Conservation (phyloP, 2,797 vertebrate genomes). For the Muscicapa striata region DNA sequence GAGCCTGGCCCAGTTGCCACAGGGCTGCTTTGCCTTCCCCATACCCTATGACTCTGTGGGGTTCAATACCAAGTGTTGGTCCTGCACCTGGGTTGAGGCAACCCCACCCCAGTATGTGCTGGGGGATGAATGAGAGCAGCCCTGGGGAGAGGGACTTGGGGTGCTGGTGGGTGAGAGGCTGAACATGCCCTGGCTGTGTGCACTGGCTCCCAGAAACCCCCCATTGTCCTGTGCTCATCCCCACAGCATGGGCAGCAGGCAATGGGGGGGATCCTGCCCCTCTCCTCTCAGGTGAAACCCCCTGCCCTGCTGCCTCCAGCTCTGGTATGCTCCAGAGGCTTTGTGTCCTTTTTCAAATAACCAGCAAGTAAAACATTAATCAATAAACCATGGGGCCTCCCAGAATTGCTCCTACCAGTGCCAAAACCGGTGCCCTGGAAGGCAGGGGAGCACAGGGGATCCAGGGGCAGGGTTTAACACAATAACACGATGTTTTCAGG, state of each 20-base stretch:
- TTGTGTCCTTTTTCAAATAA: not conserved
- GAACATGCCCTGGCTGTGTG: not conserved
- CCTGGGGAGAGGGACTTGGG: not conserved
- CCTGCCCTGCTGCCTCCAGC: not conserved
- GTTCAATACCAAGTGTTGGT: not conserved
- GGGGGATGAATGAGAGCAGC: not conserved
- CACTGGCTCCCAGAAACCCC: not conserved
- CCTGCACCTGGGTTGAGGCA: not conserved
- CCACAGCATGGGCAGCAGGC: not conserved
- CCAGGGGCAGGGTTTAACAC: not conserved
- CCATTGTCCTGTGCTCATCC: not conserved
- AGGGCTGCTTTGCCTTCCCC: not conserved
- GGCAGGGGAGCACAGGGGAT: not conserved
- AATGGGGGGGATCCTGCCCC: not conserved
- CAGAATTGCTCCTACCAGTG: not conserved
- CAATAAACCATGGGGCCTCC: not conserved
- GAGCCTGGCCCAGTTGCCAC: not conserved
- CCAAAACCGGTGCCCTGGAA: not conserved
- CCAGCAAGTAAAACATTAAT: not conserved
- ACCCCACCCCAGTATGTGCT: not conserved
- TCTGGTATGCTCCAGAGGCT: not conserved
- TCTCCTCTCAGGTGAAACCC: not conserved
- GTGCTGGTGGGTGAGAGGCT: not conserved
- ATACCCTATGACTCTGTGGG: not conserved
- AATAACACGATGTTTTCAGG: conserved; percentile 51